phyloP scores from a whole-genome alignment of 2,797 vertebrate species.

The Poecile montanus region DNA sequence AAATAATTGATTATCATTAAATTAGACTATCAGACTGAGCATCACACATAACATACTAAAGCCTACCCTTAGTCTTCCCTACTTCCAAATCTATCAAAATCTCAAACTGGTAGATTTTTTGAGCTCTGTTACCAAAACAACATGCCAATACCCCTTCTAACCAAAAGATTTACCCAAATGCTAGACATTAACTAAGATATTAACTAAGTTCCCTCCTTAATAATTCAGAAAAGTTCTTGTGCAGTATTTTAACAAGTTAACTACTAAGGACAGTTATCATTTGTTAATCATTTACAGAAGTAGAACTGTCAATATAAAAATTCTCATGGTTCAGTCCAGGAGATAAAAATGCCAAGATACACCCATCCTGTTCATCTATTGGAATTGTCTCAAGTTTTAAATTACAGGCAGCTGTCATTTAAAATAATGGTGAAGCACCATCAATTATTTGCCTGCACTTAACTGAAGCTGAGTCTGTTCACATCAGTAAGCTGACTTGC shows the following conservation, averaged over 20 bases:
- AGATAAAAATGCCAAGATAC: neutral
- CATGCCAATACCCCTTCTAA: too few relatives aligned
- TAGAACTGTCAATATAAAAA: neutral
- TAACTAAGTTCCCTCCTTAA: neutral
- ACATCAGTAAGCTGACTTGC: too few relatives aligned
- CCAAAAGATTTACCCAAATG: neutral
- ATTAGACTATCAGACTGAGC: too few relatives aligned
- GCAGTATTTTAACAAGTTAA: neutral
- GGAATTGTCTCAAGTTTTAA: too few relatives aligned
- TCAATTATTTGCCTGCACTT: too few relatives aligned
- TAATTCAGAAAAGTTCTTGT: neutral
- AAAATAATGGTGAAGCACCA: too few relatives aligned
- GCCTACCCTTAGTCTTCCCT: neutral
- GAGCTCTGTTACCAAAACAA: neutral
- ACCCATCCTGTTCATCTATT: neutral
- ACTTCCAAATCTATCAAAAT: neutral
- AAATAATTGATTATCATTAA: too few relatives aligned
- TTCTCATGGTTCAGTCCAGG: neutral
- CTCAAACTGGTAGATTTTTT: neutral
- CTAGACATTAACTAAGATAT: neutral
- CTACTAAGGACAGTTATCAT: neutral
- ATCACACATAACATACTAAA: neutral
- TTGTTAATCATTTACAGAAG: neutral
- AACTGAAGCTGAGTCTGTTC: too few relatives aligned
- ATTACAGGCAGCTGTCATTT: too few relatives aligned